phyloP scores from a whole-genome alignment of 2,888 invertebrate genomes.

The Amphipoea oculea region DNA sequence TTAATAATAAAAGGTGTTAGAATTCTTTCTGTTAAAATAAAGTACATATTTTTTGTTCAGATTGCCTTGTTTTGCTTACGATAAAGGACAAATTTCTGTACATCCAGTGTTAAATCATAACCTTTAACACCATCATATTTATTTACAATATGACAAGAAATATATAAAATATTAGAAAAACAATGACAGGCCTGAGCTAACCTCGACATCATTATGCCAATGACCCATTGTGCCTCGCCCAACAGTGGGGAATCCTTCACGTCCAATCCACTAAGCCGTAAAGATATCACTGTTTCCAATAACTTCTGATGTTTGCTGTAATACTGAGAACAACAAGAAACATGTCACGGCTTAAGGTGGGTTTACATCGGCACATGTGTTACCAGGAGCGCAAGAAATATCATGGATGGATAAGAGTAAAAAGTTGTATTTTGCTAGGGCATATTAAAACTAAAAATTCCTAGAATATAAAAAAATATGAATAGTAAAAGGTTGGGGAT shows the following conservation, averaged over 20 bases:
- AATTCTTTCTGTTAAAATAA: neutral
- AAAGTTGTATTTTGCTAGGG: neutral
- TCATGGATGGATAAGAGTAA: neutral
- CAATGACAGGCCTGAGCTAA: neutral
- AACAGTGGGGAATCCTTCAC: conserved; percentile 5
- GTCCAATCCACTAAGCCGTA: neutral
- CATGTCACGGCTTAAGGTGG: conserved; percentile 23
- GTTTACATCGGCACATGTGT: neutral
- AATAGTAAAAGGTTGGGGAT: neutral
- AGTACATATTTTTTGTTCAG: neutral
- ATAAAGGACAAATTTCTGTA: neutral
- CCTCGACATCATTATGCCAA: conserved; percentile 24
- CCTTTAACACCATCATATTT: neutral
- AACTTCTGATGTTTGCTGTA: conserved; percentile 14
- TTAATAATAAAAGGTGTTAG: conserved; percentile 9
- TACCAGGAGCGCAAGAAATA: neutral
- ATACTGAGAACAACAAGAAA: conserved; percentile 11
- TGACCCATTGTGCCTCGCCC: conserved; percentile 26
- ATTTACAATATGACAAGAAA: no score
- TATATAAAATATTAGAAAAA: neutral
- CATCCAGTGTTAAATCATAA: neutral
- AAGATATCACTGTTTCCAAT: conserved; percentile 24
- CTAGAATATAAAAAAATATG: neutral
- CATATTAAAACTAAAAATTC: no score
- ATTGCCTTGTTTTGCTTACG: neutral